Base-by-base conservation (phyloP, 1,140 invertebrate genomes). In the Matsumurasca onukii region DNA sequence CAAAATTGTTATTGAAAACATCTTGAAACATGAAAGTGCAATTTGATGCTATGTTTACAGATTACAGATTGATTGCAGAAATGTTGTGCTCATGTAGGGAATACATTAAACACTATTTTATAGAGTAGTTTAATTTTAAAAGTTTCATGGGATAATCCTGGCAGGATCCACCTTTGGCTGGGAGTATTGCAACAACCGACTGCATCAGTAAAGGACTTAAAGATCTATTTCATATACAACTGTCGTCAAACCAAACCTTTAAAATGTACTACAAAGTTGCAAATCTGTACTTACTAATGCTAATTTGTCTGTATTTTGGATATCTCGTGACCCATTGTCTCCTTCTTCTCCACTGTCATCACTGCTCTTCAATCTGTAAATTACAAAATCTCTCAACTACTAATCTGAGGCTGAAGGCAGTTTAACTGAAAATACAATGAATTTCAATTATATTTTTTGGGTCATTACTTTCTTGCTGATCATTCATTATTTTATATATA, bases 321-420 rank as follows among this genome's bases (percentile, higher is more conserved):
- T 75, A 71, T 80, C 78, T 76, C 78, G 82, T 52, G 64, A 69
- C 5, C 72, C 71, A 69, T 80, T 76, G 74, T 86, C 84, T 48
- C 22, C 34, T 29, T 87, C 84, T 52, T 86, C 84, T n/a, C 80
- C 83, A 75, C 81, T 84, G 24, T 86, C 84, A 71, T 83, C 82
- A 71, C 78, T 78, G 73, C 80, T 84, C 78, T 86, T 86, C 69
- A 86, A 79, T 70, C 85, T 86, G 72, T 31, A 80, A 80, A 66
- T 61, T 55, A 73, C 55, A 39, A 39, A n/a, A n/a, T n/a, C n/a
- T n/a, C n/a, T n/a, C n/a, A n/a, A n/a, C n/a, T n/a, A n/a, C n/a
- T n/a, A n/a, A n/a, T n/a, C n/a, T n/a, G n/a, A n/a, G n/a, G n/a
- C n/a, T n/a, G n/a, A n/a, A n/a, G n/a, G n/a, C n/a, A n/a, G n/a